phyloP scores from a whole-genome alignment of 2,888 invertebrate genomes.

The Coelinius sp. region DNA sequence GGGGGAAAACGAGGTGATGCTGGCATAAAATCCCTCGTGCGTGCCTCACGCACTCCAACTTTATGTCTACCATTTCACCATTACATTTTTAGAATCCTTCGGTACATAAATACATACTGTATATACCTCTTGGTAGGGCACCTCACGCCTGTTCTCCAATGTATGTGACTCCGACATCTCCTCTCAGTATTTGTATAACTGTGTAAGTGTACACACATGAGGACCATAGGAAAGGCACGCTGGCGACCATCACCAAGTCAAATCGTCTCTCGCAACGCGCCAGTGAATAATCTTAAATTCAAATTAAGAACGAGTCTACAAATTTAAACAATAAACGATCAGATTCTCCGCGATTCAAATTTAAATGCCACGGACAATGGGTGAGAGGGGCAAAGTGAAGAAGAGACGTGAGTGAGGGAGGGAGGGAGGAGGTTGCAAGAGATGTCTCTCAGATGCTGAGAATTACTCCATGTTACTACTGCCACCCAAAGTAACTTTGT shows the following conservation, averaged over 20 bases:
- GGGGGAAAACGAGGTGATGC: conserved; percentile 7
- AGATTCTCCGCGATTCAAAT: conserved; percentile 67
- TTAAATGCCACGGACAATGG: conserved; percentile 66
- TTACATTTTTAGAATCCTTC: conserved; percentile 14
- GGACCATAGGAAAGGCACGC: conserved; percentile 53
- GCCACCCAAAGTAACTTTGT: background rate
- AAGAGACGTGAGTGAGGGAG: too few species aligned
- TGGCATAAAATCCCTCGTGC: conserved; percentile 7
- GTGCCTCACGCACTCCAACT: conserved; percentile 19
- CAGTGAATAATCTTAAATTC: conserved; percentile 68
- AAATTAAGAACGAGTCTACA: conserved; percentile 68
- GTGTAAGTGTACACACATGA: conserved; percentile 33
- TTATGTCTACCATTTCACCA: conserved; percentile 2
- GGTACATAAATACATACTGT: conserved; percentile 6
- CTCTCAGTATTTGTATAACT: conserved; percentile 33
- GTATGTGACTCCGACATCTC: background rate
- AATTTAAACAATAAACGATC: conserved; percentile 69
- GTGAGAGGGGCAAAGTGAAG: conserved; percentile 40
- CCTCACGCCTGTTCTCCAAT: background rate
- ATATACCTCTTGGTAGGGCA: background rate
- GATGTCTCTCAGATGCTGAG: conserved; percentile 17
- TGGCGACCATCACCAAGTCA: conserved; percentile 68
- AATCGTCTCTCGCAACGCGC: conserved; percentile 67
- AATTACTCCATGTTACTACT: background rate
- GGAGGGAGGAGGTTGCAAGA: conserved; percentile 23